A percentile compares a stretch with the other conserved stretches of the same genome.
Conservation (phyloP, 2,888 invertebrate genomes). For the Meandrusa payeni region DNA sequence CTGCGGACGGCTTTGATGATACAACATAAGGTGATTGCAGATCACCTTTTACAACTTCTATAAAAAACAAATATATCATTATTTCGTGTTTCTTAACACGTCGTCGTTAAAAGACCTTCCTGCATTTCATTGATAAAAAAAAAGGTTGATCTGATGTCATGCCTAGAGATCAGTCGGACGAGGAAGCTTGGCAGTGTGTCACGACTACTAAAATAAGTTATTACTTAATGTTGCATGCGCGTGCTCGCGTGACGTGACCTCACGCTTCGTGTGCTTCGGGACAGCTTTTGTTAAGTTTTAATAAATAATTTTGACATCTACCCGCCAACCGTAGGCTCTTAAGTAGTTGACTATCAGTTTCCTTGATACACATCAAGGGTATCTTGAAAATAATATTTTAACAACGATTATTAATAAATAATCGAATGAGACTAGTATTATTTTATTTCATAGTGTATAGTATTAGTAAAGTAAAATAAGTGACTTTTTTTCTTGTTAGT, state of each 20-base stretch:
- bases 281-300: slow-evolving; percentile 27
- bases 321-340: slow-evolving; percentile 1
- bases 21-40: too few species aligned
- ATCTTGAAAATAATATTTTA: too few species aligned
- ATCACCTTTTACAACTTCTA: too few species aligned
- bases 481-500: too few species aligned
- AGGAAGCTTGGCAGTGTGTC: slow-evolving; percentile 48
- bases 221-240: slow-evolving; percentile 43
- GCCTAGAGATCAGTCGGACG: slow-evolving; percentile 34
- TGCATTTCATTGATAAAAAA: slow-evolving; percentile 38
- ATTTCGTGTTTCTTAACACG: slow-evolving; percentile 6
- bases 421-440: too few species aligned
- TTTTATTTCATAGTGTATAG: too few species aligned
- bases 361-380: slow-evolving; percentile 16
- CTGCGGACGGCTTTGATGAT: too few species aligned
- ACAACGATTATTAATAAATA: too few species aligned
- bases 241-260: slow-evolving; percentile 41
- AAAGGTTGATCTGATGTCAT: slow-evolving; percentile 44
- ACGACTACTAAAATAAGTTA: slow-evolving; percentile 47
- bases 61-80: too few species aligned
- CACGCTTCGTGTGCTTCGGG: slow-evolving; percentile 33
- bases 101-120: slow-evolving; percentile 30
- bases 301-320: slow-evolving; percentile 24
- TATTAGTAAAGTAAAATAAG: too few species aligned
- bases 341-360: slow-evolving; percentile 10